Evolutionary conservation across 2,113 vertebrate species (phyloP).

Genomic region (Meleagris gallopavo): DNA sequence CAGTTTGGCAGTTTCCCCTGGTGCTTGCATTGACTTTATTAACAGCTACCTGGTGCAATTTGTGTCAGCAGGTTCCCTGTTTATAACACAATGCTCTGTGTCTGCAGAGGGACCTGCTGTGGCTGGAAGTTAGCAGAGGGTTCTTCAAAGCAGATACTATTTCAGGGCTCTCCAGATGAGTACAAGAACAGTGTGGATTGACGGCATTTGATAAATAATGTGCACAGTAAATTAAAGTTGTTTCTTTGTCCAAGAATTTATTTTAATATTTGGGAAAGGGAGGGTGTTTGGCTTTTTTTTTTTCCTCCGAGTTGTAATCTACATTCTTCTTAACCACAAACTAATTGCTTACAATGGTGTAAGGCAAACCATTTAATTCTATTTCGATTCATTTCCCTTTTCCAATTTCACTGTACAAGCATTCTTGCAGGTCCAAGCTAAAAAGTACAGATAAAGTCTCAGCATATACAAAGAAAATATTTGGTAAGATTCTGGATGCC

Average conservation of each 20-base stretch:
- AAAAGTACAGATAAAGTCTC: constrained; percentile 12
- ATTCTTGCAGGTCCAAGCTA: background rate
- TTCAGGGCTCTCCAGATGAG: background rate
- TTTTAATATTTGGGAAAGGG: background rate
- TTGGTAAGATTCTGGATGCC: constrained; percentile 22
- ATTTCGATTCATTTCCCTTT: background rate
- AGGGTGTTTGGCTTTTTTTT: background rate
- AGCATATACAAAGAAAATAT: constrained; percentile 32
- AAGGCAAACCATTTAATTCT: background rate
- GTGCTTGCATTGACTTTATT: background rate
- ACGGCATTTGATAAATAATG: background rate
- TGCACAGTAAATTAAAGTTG: background rate
- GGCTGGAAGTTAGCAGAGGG: background rate
- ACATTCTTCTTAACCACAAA: background rate
- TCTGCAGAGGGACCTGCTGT: background rate
- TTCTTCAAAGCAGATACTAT: background rate
- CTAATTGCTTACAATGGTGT: background rate
- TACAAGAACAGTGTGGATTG: background rate
- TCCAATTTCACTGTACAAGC: background rate
- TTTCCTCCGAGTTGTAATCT: background rate
- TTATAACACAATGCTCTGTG: background rate
- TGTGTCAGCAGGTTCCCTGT: background rate
- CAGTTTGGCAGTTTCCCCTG: background rate
- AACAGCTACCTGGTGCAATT: background rate
- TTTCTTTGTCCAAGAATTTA: background rate